Evolutionary conservation across 92 coral and sea anemone genomes (phyloP), one percentile per base, ranked within the genome.

Genomic region (Anthopleura xanthogrammica): DNA sequence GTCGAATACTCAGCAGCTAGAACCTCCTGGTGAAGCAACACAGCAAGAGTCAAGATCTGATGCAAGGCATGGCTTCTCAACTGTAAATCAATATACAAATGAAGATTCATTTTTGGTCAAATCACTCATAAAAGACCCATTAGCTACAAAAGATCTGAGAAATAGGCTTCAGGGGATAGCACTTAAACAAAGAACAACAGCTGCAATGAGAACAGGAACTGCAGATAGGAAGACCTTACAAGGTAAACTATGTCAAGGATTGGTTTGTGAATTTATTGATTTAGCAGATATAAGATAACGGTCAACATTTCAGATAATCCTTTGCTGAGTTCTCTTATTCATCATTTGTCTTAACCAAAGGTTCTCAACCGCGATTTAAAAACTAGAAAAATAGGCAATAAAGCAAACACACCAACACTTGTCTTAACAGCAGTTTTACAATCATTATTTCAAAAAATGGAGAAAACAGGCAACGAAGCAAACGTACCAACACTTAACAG

Each of bases 141-240:
- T 82, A 29, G 86, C 88, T n/a, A 87, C 88, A n/a, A 89, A 79
- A 74, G 79, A 88, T 55, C 82, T 94, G 72, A 82, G 98, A 23
- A 91, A 92, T 19, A 86, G 95, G 36, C 88, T 94, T 5, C 88
- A 90, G 79, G 91, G 85, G 36, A 82, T 94, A 60, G 95, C 95
- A 11, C 85, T 76, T 73, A 94, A 94, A 75, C 98, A 94, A 78
- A 91, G 81, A 87, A 83, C 60, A 60, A 56, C 55, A 46, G 87
- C 72, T 13, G 94, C 81, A 46, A 50, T 50, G 79, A 72, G 55
- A 41, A 56, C 56, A 2, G 68, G 43, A 9, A 42, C 46, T 43
- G 65, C 13, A 52, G 68, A 75, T 2, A 17, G 13, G 22, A 48
- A 46, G 16, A 62, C 60, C 50, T 75, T 2, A 22, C 48, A 48